These are phyloP conservation scores for Eupithecia vulgata DNA, from an alignment of 2,888 invertebrate species.

Conservation along the genomic window DNA sequence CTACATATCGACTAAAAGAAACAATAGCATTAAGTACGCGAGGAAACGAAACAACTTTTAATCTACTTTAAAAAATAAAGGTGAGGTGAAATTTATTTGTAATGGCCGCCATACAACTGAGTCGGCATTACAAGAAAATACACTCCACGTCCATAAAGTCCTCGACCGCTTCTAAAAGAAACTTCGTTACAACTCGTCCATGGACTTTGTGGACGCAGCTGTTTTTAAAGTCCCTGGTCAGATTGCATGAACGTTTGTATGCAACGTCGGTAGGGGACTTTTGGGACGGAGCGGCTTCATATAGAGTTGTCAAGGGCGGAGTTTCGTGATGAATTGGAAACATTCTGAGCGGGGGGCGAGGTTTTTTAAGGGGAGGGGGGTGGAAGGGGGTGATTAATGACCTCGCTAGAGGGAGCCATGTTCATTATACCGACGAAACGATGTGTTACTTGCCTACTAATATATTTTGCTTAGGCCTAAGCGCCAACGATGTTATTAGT, in stretches of 20 bases:
- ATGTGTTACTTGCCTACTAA: constrained; percentile 81
- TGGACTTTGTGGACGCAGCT: constrained; percentile 51
- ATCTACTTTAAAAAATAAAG: constrained; percentile 69
- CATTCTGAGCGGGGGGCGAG: constrained; percentile 74
- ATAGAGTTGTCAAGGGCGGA: constrained; percentile 87
- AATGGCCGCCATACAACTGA: constrained; percentile 72
- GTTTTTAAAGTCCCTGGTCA: constrained; percentile 52
- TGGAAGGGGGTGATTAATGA: constrained; percentile 77
- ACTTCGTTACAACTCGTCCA: constrained; percentile 45
- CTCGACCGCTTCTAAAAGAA: constrained; percentile 49
- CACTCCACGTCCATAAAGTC: constrained; percentile 62
- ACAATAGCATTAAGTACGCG: constrained; percentile 44
- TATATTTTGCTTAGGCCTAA: constrained; percentile 76
- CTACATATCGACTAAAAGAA: constrained; percentile 38
- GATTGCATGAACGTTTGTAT: constrained; percentile 40
- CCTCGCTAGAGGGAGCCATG: constrained; percentile 79
- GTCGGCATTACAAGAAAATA: constrained; percentile 74
- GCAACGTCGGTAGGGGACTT: constrained; percentile 60
- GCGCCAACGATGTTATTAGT: constrained; percentile 70
- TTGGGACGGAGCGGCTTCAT: constrained; percentile 71
- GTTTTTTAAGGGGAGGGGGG: constrained; percentile 73
- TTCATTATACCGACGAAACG: constrained; percentile 82
- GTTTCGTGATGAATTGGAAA: constrained; percentile 84
- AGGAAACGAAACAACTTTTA: constrained; percentile 58
- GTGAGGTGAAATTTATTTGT: constrained; percentile 71